phyloP scores from a whole-genome alignment of 2,888 invertebrate species.

The Hypercompe scribonia region DNA sequence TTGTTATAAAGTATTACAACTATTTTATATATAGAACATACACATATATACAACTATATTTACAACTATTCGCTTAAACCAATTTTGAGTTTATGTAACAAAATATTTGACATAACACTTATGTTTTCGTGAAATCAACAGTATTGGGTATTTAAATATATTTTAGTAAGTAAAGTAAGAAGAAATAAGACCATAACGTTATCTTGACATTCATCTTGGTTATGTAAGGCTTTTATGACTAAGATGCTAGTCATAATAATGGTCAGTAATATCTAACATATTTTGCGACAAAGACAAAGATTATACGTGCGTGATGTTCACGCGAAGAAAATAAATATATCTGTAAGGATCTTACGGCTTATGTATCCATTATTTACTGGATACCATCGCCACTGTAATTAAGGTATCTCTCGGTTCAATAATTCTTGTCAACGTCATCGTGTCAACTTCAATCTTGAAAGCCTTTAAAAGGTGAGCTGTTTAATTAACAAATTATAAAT shows the following conservation, averaged over 20 bases:
- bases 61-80: neutral
- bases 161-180: neutral
- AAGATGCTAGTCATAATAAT: conserved; percentile 20
- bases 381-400: conserved; percentile 7
- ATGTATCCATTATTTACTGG: conserved; percentile 42
- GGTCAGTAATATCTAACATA: conserved; percentile 38
- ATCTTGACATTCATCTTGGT: conserved; percentile 18
- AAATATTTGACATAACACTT: neutral
- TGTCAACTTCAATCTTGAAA: conserved; percentile 22
- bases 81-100: neutral
- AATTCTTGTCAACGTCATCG: conserved; percentile 17
- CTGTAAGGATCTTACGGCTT: conserved; percentile 43
- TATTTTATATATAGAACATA: too few relatives aligned
- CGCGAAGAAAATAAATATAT: conserved; percentile 36
- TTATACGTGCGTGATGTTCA: conserved; percentile 25
- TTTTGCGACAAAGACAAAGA: conserved; percentile 41
- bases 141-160: neutral
- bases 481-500: conserved; percentile 43
- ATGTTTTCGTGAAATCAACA: neutral
- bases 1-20: neutral
- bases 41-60: too few relatives aligned
- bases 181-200: conserved; percentile 25
- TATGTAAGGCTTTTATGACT: conserved; percentile 24
- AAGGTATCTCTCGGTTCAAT: conserved; percentile 29
- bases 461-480: conserved; percentile 30